These are phyloP conservation scores for Diogma glabrata DNA, from an alignment of 2,888 invertebrate genomes.

Conservation along the genomic window DNA sequence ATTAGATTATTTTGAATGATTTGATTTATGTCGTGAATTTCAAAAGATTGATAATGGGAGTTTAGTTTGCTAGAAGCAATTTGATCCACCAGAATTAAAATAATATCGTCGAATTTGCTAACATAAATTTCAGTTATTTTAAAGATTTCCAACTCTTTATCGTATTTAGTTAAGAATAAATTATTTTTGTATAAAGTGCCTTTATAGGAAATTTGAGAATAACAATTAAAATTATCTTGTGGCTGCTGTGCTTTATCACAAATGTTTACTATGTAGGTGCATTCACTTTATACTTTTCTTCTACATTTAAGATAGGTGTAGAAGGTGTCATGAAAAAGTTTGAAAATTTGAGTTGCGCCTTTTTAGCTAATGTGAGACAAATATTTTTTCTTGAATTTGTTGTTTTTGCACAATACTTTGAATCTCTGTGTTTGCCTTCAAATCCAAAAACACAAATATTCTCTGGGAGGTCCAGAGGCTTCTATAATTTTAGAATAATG, in stretches of 20 bases:
- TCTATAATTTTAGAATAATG: conserved; percentile 4
- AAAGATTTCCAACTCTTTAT: neutral
- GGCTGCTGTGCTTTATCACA: neutral
- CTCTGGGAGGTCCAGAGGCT: neutral
- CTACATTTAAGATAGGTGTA: neutral
- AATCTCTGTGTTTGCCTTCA: neutral
- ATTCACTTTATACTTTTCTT: conserved; percentile 2
- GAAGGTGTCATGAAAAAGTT: conserved; percentile 1
- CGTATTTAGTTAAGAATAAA: neutral
- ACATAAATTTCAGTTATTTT: neutral
- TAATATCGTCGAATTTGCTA: neutral
- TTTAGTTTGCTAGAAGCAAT: neutral
- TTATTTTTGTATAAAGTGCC: neutral
- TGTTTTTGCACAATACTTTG: neutral
- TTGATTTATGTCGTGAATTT: neutral
- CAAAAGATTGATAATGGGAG: neutral
- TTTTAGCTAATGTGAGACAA: neutral
- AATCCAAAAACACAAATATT: neutral
- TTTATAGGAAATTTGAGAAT: conserved; percentile 1
- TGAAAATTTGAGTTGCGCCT: conserved; percentile 2
- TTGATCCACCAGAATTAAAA: neutral
- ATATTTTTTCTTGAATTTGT: neutral
- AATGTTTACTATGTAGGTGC: neutral
- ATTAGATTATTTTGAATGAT: neutral
- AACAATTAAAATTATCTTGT: neutral